Conservation (phyloP, 1,140 invertebrate species). For the Musca vetustissima region DNA sequence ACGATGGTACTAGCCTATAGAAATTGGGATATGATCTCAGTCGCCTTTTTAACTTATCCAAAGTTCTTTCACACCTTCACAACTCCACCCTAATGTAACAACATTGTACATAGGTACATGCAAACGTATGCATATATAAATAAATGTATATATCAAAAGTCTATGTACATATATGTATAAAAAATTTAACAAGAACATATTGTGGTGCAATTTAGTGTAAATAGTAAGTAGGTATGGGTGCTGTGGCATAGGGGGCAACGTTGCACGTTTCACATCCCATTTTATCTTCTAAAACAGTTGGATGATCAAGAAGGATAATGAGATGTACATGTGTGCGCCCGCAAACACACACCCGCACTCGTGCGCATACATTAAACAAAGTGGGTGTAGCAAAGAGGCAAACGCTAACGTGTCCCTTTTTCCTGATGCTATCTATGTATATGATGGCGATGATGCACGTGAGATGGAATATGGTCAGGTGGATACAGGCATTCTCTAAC, state of each 20-base stretch:
- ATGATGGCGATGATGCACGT: neutral
- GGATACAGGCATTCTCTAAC: neutral
- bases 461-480: slow-evolving; percentile 7
- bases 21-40: no score
- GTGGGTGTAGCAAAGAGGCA: no score
- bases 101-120: neutral
- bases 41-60: no score
- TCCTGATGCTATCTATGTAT: no score
- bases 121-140: slow-evolving; percentile 3
- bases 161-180: slow-evolving; percentile 1
- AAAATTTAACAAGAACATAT: slow-evolving; percentile 19
- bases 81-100: no score
- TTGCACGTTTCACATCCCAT: no score
- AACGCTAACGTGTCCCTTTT: no score
- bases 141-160: neutral
- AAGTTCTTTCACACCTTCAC: no score
- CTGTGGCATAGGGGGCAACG: no score
- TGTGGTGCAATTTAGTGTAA: slow-evolving; percentile 10
- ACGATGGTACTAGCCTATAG: no score
- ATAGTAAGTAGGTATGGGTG: no score
- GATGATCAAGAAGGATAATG: slow-evolving; percentile 16
- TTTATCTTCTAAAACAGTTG: neutral
- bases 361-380: neutral
- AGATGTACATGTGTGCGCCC: neutral
- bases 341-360: no score